These are phyloP conservation scores for Linyphia triangularis DNA, from an alignment of 2,888 invertebrate genomes.

Conservation along the genomic window DNA sequence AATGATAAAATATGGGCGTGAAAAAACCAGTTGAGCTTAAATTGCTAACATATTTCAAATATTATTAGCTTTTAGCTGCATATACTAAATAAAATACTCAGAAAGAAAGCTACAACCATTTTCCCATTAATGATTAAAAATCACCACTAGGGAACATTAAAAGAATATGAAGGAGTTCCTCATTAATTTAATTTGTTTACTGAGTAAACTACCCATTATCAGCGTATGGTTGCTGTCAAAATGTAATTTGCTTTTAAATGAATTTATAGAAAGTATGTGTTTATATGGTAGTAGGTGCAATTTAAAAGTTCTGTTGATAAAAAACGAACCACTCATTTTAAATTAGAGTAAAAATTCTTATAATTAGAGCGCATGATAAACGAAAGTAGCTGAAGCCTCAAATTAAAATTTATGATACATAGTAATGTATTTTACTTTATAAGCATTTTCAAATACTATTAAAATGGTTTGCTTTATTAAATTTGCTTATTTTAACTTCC, in stretches of 20 bases:
- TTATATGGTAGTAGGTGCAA: not conserved
- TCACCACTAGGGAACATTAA: slow-evolving; percentile 41
- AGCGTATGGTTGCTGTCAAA: slow-evolving; percentile 27
- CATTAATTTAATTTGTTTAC: slow-evolving; percentile 63
- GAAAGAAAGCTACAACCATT: not conserved
- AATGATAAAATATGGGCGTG: not conserved
- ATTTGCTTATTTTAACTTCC: no score
- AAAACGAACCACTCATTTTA: not conserved
- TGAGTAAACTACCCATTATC: slow-evolving; percentile 37
- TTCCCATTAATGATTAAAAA: slow-evolving; percentile 54
- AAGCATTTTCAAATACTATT: no score
- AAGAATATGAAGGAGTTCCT: slow-evolving; percentile 29
- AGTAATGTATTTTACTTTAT: no score
- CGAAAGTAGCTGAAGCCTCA: not conserved
- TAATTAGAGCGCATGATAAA: slow-evolving; percentile 14
- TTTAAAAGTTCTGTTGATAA: not conserved
- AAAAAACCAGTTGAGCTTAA: slow-evolving; percentile 23
- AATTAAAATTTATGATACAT: not conserved
- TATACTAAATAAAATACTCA: not conserved
- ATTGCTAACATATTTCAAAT: slow-evolving; percentile 47
- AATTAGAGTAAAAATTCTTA: slow-evolving; percentile 2
- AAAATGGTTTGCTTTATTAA: no score
- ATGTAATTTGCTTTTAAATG: slow-evolving; percentile 51
- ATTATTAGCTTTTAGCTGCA: slow-evolving; percentile 14
- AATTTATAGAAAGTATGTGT: slow-evolving; percentile 14